Base-by-base conservation (phyloP, 2,113 vertebrate genomes). In the Talpa occidentalis region DNA sequence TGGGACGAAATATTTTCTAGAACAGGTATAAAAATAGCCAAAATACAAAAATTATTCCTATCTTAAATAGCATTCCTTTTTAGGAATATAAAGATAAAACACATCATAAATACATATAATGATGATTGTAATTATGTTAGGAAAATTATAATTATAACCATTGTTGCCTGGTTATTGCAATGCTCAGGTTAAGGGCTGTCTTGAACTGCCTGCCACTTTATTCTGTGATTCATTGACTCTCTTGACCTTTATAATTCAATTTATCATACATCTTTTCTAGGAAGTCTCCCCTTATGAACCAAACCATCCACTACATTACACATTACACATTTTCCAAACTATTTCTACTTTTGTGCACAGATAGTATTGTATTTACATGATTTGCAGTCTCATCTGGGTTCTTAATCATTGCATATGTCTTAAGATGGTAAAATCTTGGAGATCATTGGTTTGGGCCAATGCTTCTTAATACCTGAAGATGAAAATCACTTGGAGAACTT, bases 11-110 rank as follows among this genome's bases (percentile, higher is more conserved):
- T 93, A 44, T 74, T 91, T 96, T 91, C 44, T 6, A 47, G 21
- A 88, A 77, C 7, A 73, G 52, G 47, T 83, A 83, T 5, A 70
- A 44, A 83, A 85, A 69, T 80, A 62, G 9, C 49, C 21, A 30
- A 82, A 91, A 47, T 60, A 37, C 56, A 77, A 87, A 80, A 30
- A 37, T 3, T 35, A 67, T 40, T 8, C 52, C 9, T 64, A 21
- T 91, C 49, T 91, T 91, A 64, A 42, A n/a, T n/a, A 88, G 59
- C n/a, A 69, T 88, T 83, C 60, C 30, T 64, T 96, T 93, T 17
- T 6, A 92, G 84, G 77, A 30, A 86, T 32, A 70, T 44, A 81
- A 91, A 73, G 52, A 62, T 89, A 77, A 77, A 42, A 44, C 11
- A 80, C 6, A 37, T 40, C n/a, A 69, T 69, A 69, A 69, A 37